Evolutionary conservation across 2,797 vertebrate genomes (phyloP).

Genomic region (Gallirallus australis): DNA sequence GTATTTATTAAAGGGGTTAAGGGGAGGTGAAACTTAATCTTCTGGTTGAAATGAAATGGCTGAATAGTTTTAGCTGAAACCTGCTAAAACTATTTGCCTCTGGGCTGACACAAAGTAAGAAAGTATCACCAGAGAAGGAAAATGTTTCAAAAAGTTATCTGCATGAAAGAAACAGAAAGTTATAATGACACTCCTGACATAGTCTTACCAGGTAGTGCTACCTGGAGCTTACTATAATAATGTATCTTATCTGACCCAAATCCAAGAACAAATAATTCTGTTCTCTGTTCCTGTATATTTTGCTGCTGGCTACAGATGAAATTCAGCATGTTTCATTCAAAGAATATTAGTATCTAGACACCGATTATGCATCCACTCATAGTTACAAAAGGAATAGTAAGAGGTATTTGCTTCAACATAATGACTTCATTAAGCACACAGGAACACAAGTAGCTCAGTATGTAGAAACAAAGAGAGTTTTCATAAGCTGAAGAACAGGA

Average conservation of each 20-base stretch:
- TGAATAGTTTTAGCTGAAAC: not conserved
- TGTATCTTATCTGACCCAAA: not conserved
- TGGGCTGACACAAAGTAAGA: not conserved
- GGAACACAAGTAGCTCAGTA: not conserved
- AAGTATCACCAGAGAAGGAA: not conserved
- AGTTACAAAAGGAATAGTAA: not conserved
- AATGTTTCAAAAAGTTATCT: not conserved
- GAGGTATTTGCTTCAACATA: not conserved
- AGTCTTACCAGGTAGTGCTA: not conserved
- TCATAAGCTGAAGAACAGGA: not conserved
- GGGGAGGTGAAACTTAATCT: not conserved
- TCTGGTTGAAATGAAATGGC: not conserved
- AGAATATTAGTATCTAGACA: constrained; percentile 5
- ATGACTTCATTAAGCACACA: constrained; percentile 20
- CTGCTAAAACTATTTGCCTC: not conserved
- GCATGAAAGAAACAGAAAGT: not conserved
- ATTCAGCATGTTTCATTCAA: constrained; percentile 3
- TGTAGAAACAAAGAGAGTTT: not conserved
- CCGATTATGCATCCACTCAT: not conserved
- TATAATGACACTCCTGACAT: not conserved
- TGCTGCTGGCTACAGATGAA: constrained; percentile 6
- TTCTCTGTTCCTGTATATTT: not conserved
- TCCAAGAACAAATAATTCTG: not conserved
- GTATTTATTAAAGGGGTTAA: not conserved
- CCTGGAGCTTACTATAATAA: not conserved